Evolutionary conservation across 2,797 vertebrate species (phyloP).

Genomic region (Platalea minor): DNA sequence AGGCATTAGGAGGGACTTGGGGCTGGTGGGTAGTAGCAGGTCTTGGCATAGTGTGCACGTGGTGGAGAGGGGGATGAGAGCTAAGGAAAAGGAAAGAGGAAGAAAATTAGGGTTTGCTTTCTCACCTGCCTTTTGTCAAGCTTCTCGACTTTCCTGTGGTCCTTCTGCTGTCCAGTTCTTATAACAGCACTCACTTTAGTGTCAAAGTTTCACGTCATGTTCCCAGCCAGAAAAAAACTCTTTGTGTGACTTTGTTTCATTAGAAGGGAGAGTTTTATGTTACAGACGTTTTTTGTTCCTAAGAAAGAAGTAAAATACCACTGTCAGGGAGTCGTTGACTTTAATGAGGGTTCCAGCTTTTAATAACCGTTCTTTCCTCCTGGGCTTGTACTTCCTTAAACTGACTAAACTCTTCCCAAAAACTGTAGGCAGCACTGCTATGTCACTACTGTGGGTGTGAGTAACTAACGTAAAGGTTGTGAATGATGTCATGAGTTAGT

Average conservation of each 20-base stretch:
- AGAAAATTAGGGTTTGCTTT: neutral
- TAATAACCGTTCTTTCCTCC: neutral
- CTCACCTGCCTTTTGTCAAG: neutral
- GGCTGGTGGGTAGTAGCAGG: neutral
- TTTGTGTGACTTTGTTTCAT: neutral
- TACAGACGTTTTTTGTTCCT: neutral
- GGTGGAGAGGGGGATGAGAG: neutral
- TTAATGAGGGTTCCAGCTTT: neutral
- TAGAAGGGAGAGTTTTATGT: neutral
- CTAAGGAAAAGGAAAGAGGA: neutral
- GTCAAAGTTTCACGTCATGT: neutral
- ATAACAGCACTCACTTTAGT: neutral
- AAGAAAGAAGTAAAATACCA: neutral
- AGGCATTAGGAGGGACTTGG: neutral
- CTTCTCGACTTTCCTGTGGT: neutral
- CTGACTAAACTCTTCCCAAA: neutral
- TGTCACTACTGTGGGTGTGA: neutral
- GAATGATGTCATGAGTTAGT: neutral
- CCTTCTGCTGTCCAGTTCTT: neutral
- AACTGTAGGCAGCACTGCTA: neutral
- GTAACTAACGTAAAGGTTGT: neutral
- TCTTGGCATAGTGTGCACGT: fast-evolving
- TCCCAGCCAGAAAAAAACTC: neutral
- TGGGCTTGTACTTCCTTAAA: neutral
- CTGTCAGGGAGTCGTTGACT: neutral